Evolutionary conservation across 2,113 vertebrate species (phyloP), one percentile per base, ranked within the genome.

Genomic region (Calonectris borealis): DNA sequence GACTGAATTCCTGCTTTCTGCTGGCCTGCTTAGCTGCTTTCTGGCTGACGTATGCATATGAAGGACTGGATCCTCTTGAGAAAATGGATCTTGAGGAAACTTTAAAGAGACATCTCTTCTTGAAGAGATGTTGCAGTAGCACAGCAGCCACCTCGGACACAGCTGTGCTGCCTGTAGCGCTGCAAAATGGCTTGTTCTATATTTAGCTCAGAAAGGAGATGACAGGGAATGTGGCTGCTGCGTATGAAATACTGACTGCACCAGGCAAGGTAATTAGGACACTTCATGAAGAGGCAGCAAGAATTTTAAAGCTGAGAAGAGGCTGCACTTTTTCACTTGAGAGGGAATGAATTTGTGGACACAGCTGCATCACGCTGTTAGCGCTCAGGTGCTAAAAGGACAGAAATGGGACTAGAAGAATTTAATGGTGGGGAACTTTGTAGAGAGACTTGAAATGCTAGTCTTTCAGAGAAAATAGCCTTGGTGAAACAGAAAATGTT

Each of bases 91-190:
- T 69, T 11, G 17, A 72, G 52, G 48, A 91, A 89, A 57, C 11
- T 81, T 83, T 36, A 87, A 62, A 71, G 78, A 34, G n/a, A 10
- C 11, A 13, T 11, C 11, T 66, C 10, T 49, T 54, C 38, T 60
- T 31, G n/a, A 69, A 85, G 38, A 44, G 36, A 48, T 24, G 34
- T 9, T 86, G 38, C 55, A 64, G 69, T 16, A 84, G 42, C 65
- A 24, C 22, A 4, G 8, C 1, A 2, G 22, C 9, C 0, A 2
- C 42, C 51, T 78, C 1, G 4, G 62, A 58, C 9, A 4, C 29
- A 31, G 52, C 72, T 70, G 55, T 13, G 64, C 64, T 83, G 71
- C 55, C 42, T 71, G 83, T 31, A 55, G 26, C 6, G 7, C 78
- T 52, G 66, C 65, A 69, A 42, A 92, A 52, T 5, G 20, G 5